These are phyloP conservation scores for Dendropsophus ebraccatus DNA, from an alignment of 2,113 vertebrate species.

Conservation along the genomic window DNA sequence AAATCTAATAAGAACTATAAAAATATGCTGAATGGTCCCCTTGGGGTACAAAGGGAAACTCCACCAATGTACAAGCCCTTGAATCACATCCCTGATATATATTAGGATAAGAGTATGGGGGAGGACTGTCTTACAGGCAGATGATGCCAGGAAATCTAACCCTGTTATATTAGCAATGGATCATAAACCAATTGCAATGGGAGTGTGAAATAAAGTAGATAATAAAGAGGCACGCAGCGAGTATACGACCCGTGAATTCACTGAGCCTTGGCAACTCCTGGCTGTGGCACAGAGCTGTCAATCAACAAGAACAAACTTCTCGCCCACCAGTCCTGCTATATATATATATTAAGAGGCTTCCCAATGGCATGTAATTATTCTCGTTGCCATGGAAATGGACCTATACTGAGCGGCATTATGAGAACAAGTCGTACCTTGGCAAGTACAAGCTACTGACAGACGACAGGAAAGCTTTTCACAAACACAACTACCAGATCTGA, in stretches of 20 bases:
- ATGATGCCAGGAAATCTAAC: background rate
- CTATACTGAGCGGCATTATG: conserved; percentile 44
- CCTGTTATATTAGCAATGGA: background rate
- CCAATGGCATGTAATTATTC: conserved; percentile 54
- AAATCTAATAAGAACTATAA: no score
- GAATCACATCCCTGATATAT: no score
- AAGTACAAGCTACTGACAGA: conserved; percentile 43
- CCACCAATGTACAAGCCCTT: background rate
- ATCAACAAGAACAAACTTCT: conserved; percentile 31
- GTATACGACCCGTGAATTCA: background rate
- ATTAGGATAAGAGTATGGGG: background rate
- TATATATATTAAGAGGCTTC: conserved; percentile 53
- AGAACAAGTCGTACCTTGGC: conserved; percentile 55
- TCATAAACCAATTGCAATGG: background rate
- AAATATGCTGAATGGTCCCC: no score
- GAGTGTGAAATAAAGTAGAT: background rate
- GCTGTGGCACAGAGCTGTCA: conserved; percentile 28
- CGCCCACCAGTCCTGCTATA: conserved; percentile 55
- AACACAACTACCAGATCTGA: conserved; percentile 24
- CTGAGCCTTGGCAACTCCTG: conserved; percentile 4
- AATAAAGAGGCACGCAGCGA: conserved; percentile 6
- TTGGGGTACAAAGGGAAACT: background rate
- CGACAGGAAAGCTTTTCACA: conserved; percentile 43
- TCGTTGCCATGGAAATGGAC: conserved; percentile 50
- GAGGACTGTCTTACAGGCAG: background rate